Percentiles rank a stretch among this genome's conserved stretches.
Conservation (phyloP, 2,888 invertebrate genomes). For the Coenonympha glycerion region DNA sequence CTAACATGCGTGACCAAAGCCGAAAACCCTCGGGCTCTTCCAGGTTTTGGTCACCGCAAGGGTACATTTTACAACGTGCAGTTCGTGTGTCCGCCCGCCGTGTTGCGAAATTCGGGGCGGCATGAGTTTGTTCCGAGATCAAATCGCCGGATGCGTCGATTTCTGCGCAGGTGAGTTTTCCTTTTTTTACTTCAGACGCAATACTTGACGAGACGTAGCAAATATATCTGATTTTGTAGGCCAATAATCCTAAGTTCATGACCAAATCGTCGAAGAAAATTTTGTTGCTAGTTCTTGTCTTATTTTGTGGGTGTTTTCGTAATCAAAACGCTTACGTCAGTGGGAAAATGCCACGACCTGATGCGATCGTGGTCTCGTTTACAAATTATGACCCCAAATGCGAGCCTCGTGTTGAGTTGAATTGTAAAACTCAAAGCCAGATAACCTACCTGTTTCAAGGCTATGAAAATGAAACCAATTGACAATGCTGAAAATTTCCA, state of each 20-base stretch:
- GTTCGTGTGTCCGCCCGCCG: constrained; percentile 39
- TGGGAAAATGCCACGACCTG: background rate
- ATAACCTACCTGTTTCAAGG: background rate
- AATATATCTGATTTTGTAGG: background rate
- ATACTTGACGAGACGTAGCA: background rate
- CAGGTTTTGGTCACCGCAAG: constrained; percentile 23
- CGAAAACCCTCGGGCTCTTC: constrained; percentile 20
- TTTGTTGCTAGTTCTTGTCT: background rate
- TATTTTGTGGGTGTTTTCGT: background rate
- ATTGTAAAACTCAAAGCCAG: background rate
- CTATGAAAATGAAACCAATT: background rate
- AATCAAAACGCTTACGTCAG: background rate
- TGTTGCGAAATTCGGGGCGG: constrained; percentile 48
- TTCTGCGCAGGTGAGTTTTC: constrained; percentile 44
- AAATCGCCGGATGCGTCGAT: constrained; percentile 31
- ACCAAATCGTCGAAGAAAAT: background rate
- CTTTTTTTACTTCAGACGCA: constrained; percentile 21
- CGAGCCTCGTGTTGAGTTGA: background rate
- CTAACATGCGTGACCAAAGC: constrained; percentile 26
- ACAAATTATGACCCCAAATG: background rate
- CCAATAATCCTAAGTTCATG: background rate
- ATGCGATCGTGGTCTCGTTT: background rate
- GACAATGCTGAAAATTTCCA: background rate
- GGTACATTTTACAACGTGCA: constrained; percentile 30
- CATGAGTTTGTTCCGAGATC: constrained; percentile 28